These are phyloP conservation scores for Andrena chrysosceles DNA, from an alignment of 2,888 invertebrate genomes.

Conservation along the genomic window DNA sequence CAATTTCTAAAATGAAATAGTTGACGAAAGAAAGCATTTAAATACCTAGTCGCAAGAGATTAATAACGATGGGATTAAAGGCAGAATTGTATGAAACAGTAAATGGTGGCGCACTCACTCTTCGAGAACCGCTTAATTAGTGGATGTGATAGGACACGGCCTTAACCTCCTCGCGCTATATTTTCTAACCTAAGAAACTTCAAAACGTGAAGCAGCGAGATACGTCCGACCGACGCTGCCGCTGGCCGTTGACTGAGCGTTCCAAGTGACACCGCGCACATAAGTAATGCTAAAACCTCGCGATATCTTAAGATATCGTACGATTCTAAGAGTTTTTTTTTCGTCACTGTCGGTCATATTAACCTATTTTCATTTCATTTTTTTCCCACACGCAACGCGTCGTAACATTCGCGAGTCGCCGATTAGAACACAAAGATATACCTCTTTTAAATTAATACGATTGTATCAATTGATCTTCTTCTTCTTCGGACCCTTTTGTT, in stretches of 20 bases:
- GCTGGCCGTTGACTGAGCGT: slow-evolving; percentile 73
- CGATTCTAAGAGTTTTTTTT: slow-evolving; percentile 58
- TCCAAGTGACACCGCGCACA: slow-evolving; percentile 57
- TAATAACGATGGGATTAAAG: background rate
- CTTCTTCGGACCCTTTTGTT: background rate
- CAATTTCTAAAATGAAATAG: background rate
- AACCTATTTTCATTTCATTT: slow-evolving; percentile 33
- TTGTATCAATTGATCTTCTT: background rate
- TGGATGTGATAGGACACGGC: background rate
- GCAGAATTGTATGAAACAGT: background rate
- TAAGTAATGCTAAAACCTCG: slow-evolving; percentile 58
- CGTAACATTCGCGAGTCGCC: background rate
- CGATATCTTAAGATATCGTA: slow-evolving; percentile 72
- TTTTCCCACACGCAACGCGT: background rate
- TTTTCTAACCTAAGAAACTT: slow-evolving; percentile 42
- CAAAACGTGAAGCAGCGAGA: background rate
- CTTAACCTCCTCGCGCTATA: slow-evolving; percentile 26
- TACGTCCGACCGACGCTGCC: slow-evolving; percentile 42
- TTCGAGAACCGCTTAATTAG: background rate
- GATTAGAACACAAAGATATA: slow-evolving; percentile 4
- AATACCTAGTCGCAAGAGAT: background rate
- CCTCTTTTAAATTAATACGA: slow-evolving; percentile 7
- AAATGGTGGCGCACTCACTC: slow-evolving; percentile 30
- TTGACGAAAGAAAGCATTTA: background rate
- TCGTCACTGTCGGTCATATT: slow-evolving; percentile 23